phyloP scores from a whole-genome alignment of 2,113 vertebrate species.

The Pachyramphus minor region DNA sequence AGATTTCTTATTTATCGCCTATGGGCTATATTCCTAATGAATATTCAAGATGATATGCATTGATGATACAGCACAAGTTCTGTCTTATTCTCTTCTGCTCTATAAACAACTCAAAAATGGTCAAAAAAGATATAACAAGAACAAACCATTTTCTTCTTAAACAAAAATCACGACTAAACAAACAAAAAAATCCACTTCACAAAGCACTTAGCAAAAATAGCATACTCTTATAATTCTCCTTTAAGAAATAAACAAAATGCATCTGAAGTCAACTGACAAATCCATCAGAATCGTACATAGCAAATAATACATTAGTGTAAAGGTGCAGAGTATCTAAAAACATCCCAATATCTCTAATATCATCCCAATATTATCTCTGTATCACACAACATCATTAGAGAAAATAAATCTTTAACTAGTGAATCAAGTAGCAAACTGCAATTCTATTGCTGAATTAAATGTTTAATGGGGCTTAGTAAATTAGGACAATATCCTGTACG shows the following conservation, averaged over 20 bases:
- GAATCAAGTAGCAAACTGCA: constrained; percentile 3
- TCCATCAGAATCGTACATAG: not conserved
- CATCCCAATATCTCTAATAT: not conserved
- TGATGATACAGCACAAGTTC: not conserved
- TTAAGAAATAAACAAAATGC: constrained; percentile 4
- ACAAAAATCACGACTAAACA: not conserved
- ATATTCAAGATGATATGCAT: not conserved
- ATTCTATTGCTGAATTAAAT: not conserved
- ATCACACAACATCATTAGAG: not conserved
- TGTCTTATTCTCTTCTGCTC: not conserved
- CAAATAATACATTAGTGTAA: not conserved
- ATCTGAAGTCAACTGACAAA: constrained; percentile 15
- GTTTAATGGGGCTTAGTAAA: not conserved
- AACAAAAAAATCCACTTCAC: not conserved
- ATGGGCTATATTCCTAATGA: not conserved
- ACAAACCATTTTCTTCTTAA: not conserved
- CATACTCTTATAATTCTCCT: not conserved
- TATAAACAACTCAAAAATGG: not conserved
- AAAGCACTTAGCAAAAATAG: not conserved
- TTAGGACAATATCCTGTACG: not conserved
- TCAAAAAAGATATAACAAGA: not conserved
- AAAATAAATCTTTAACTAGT: constrained; percentile 10
- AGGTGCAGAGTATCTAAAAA: not conserved
- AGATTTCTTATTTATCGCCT: not conserved
- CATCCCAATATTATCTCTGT: not conserved